A percentile compares a stretch with the other conserved stretches of the same genome.
Evolutionary conservation across 2,797 vertebrate species (phyloP).

Genomic region (Vespertilio murinus): DNA sequence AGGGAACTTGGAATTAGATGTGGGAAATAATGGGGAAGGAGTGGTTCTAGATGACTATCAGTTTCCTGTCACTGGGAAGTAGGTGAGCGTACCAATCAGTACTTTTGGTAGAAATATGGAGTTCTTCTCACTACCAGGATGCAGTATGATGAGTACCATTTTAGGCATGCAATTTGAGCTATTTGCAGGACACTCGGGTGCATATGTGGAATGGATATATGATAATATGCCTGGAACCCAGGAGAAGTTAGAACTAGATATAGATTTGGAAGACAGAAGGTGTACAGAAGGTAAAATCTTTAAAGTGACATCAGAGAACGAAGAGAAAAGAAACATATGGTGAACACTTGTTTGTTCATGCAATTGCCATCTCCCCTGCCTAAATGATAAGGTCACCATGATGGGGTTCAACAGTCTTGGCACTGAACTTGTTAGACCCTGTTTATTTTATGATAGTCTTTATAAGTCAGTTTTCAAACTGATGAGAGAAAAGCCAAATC

Average conservation of each 20-base stretch:
- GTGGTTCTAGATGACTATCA: not conserved
- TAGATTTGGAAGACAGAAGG: not conserved
- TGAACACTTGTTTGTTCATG: not conserved
- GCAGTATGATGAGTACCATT: not conserved
- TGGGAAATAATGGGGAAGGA: not conserved
- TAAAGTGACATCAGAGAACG: not conserved
- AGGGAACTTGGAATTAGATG: not conserved
- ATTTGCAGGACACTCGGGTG: not conserved
- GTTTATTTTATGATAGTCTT: not conserved
- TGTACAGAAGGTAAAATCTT: not conserved
- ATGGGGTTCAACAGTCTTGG: not conserved
- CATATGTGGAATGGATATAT: not conserved
- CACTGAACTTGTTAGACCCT: not conserved
- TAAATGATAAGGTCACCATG: not conserved
- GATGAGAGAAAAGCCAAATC: not conserved
- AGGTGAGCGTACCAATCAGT: not conserved
- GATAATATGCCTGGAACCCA: not conserved
- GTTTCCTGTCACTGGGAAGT: not conserved
- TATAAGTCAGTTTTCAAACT: not conserved
- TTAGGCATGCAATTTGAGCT: not conserved
- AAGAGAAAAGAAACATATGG: not conserved
- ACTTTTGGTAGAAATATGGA: not conserved
- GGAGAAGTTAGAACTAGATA: not conserved
- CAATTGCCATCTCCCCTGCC: not conserved
- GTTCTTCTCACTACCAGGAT: not conserved